A percentile compares a stretch with the other conserved stretches of the same genome.
Conservation (phyloP, 1,140 invertebrate genomes). For the Drosophila sulfurigaster region DNA sequence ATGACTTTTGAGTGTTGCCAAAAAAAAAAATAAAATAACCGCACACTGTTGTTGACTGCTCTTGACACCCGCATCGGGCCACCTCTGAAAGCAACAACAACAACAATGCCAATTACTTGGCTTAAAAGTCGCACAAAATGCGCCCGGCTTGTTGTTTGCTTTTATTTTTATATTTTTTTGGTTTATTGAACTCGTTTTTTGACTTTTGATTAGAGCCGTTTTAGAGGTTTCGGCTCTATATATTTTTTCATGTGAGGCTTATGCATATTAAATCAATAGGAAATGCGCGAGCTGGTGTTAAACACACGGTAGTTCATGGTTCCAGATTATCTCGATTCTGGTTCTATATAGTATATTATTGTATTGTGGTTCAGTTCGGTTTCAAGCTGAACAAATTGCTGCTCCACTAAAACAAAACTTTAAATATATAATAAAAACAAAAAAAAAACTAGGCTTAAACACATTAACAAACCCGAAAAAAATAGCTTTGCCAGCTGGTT, state of each 20-base stretch:
- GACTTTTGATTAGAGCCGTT: conserved; percentile 46
- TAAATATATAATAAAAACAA: background rate
- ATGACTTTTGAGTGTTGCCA: conserved; percentile 39
- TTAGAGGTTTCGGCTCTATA: conserved; percentile 10
- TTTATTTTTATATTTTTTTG: conserved; percentile 4
- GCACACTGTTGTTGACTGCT: conserved; percentile 50
- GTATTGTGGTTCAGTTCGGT: conserved; percentile 4
- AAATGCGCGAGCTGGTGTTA: conserved; percentile 31
- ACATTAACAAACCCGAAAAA: conserved; percentile 34
- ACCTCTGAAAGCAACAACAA: background rate
- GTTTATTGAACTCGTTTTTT: conserved; percentile 57
- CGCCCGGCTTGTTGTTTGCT: conserved; percentile 27
- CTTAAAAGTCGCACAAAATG: conserved; percentile 20
- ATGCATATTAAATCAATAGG: conserved; percentile 48
- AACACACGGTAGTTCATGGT: conserved; percentile 38
- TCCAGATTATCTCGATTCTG: conserved; percentile 20
- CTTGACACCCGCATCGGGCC: conserved; percentile 46
- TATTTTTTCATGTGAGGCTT: background rate
- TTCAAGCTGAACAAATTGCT: conserved; percentile 39
- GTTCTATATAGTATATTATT: conserved; percentile 3
- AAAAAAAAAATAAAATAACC: conserved; percentile 15
- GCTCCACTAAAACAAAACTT: background rate
- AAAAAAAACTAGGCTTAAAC: conserved; percentile 33
- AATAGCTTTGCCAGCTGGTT: conserved; percentile 12
- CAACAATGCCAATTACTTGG: conserved; percentile 30